Conservation (phyloP, 2,888 invertebrate genomes). For the Opisthograptis luteolata region DNA sequence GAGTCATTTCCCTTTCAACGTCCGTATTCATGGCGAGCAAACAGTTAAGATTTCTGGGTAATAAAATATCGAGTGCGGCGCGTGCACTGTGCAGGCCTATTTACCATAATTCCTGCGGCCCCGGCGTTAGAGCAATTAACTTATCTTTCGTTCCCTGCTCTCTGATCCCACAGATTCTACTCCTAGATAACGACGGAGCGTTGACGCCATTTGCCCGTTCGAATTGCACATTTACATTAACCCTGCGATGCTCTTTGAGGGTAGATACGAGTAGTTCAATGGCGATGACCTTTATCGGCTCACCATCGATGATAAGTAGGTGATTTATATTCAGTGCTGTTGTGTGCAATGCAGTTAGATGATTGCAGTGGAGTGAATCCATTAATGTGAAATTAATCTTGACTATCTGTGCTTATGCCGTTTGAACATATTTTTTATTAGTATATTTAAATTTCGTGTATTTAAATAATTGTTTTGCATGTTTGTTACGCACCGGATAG, state of each 20-base stretch:
- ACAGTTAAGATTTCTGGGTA: slow-evolving; percentile 36
- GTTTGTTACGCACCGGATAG: too few species aligned
- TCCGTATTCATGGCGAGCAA: slow-evolving; percentile 21
- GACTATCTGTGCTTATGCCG: neutral
- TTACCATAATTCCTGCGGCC: slow-evolving; percentile 57
- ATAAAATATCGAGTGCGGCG: slow-evolving; percentile 37
- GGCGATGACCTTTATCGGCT: slow-evolving; percentile 73
- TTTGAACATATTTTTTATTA: too few species aligned
- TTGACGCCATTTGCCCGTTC: slow-evolving; percentile 78
- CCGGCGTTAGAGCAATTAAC: slow-evolving; percentile 71
- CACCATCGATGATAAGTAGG: slow-evolving; percentile 63
- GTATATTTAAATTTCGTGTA: too few species aligned
- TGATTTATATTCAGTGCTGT: slow-evolving; percentile 70
- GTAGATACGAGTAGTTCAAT: slow-evolving; percentile 61
- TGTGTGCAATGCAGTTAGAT: slow-evolving; percentile 30
- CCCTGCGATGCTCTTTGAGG: slow-evolving; percentile 55
- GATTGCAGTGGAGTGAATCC: slow-evolving; percentile 27
- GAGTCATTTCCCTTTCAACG: slow-evolving; percentile 34
- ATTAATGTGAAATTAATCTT: slow-evolving; percentile 7
- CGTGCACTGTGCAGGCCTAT: slow-evolving; percentile 28
- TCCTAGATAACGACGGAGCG: slow-evolving; percentile 65
- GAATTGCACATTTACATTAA: slow-evolving; percentile 78
- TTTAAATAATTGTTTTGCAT: too few species aligned
- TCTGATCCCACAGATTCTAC: slow-evolving; percentile 68
- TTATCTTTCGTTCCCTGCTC: slow-evolving; percentile 64